These are phyloP conservation scores for Macrosoma leucophasiata DNA, from an alignment of 2,888 invertebrate genomes.

Conservation along the genomic window DNA sequence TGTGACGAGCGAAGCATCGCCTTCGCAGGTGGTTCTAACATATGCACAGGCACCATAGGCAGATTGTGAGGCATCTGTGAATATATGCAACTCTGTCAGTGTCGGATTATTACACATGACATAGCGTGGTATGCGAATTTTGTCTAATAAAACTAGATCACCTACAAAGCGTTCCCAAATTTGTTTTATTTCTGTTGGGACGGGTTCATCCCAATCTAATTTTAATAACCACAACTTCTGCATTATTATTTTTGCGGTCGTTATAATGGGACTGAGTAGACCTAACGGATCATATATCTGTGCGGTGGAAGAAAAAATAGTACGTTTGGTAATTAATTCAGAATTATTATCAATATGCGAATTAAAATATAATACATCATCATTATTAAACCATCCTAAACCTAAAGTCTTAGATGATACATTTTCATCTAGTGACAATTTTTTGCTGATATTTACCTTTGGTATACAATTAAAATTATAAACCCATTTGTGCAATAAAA, in stretches of 20 bases:
- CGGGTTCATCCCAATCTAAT: conserved; percentile 24
- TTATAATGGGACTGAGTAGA: conserved; percentile 20
- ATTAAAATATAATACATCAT: conserved; percentile 4
- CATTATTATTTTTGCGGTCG: conserved; percentile 22
- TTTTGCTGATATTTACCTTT: background rate
- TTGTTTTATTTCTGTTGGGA: conserved; percentile 14
- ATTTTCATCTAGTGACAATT: conserved; percentile 3
- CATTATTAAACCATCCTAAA: conserved; percentile 4
- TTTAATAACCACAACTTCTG: conserved; percentile 26
- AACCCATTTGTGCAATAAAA: too few species aligned
- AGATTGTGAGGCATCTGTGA: conserved; percentile 21
- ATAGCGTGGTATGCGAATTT: conserved; percentile 16
- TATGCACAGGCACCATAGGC: conserved; percentile 25
- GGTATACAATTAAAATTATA: conserved; percentile 6
- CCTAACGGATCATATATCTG: conserved; percentile 28
- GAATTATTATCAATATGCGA: conserved; percentile 3
- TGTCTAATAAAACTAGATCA: conserved; percentile 4
- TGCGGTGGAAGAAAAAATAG: too few species aligned
- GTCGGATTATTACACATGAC: conserved; percentile 8
- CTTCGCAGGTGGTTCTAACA: conserved; percentile 13
- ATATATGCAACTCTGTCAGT: conserved; percentile 21
- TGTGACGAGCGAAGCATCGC: conserved; percentile 1
- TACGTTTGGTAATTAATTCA: conserved; percentile 17
- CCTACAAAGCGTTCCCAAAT: conserved; percentile 15
- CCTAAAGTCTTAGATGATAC: conserved; percentile 7